Conservation (phyloP, 2,888 invertebrate species). For the Cosmia trapezina region DNA sequence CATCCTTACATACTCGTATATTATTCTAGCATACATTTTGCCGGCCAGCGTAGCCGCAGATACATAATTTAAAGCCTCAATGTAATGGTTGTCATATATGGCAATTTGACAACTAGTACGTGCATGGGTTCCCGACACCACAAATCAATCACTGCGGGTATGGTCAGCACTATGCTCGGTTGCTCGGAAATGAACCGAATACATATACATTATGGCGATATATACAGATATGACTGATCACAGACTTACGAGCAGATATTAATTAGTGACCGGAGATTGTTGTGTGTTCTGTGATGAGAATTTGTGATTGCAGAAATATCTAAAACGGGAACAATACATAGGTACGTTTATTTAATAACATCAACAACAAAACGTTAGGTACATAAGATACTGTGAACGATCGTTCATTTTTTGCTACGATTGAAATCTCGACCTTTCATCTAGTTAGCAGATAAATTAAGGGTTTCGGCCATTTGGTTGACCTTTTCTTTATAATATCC, state of each 20-base stretch:
- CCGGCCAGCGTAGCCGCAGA: no score
- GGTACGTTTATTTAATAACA: not conserved
- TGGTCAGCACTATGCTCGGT: constrained; percentile 3
- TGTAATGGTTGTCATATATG: not conserved
- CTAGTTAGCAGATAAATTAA: constrained; percentile 49
- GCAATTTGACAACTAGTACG: not conserved
- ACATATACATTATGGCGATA: not conserved
- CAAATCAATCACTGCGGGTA: constrained; percentile 21
- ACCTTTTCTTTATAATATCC: constrained; percentile 51
- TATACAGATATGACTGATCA: constrained; percentile 7
- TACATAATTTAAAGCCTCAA: not conserved
- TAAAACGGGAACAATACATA: no score
- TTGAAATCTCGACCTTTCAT: constrained; percentile 39
- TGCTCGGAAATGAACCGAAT: not conserved
- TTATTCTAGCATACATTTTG: not conserved
- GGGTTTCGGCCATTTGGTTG: constrained; percentile 28
- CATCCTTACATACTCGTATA: no score
- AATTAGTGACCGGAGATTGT: not conserved
- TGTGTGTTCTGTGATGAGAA: constrained; percentile 7
- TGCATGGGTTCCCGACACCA: not conserved
- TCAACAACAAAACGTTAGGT: constrained; percentile 6
- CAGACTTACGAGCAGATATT: not conserved
- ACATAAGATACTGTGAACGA: not conserved
- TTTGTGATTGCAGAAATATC: not conserved
- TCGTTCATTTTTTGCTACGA: constrained; percentile 27